These are phyloP conservation scores for Bombus turneri DNA, from an alignment of 1,140 invertebrate species.

Conservation along the genomic window DNA sequence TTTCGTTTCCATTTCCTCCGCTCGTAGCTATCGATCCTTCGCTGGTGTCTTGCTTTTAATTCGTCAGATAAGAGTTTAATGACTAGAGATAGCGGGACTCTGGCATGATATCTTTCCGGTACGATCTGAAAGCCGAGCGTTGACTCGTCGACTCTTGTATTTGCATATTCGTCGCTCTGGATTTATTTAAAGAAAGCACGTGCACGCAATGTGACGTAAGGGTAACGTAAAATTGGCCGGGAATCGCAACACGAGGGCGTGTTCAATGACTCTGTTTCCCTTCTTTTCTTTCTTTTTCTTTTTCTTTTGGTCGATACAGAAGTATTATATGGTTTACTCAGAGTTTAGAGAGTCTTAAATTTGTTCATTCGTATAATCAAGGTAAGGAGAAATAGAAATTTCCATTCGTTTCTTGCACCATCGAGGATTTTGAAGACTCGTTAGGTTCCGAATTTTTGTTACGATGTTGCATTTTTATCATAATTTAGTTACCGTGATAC, in stretches of 20 bases:
- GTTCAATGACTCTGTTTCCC: background rate
- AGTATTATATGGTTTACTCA: background rate
- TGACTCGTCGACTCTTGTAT: conserved; percentile 18
- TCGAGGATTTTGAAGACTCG: background rate
- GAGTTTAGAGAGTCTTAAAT: background rate
- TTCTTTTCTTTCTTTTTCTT: background rate
- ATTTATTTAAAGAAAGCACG: conserved; percentile 23
- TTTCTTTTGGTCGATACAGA: background rate
- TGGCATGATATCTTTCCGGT: conserved; percentile 17
- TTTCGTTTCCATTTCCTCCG: background rate
- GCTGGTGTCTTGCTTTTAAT: conserved; percentile 4
- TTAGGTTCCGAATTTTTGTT: background rate
- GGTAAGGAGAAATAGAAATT: background rate
- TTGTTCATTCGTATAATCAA: background rate
- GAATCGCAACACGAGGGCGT: background rate
- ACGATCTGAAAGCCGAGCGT: conserved; percentile 14
- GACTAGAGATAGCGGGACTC: conserved; percentile 29
- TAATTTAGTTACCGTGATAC: background rate
- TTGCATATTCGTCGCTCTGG: conserved; percentile 28
- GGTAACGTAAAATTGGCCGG: background rate
- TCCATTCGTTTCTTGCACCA: background rate
- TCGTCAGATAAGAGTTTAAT: conserved; percentile 46
- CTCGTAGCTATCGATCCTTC: background rate
- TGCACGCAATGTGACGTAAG: conserved; percentile 9
- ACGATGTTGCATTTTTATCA: background rate